These are phyloP conservation scores for Tringa solitaria DNA, from an alignment of 2,113 vertebrate species.

Conservation along the genomic window DNA sequence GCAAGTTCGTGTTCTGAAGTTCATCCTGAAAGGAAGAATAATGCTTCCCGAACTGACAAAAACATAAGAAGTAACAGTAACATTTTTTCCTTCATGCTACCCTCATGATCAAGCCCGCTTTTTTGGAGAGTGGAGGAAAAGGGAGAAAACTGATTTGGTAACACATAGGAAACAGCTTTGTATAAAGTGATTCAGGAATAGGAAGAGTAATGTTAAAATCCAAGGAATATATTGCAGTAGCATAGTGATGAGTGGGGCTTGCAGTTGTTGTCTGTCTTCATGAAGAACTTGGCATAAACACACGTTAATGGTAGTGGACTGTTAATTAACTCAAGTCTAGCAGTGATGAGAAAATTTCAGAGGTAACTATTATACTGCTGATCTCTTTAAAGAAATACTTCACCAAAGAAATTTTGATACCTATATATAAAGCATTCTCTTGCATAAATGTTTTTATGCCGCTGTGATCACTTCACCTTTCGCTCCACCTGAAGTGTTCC, in stretches of 20 bases:
- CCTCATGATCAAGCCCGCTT: not conserved
- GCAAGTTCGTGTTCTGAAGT: not conserved
- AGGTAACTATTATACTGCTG: not conserved
- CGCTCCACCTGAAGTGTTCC: not conserved
- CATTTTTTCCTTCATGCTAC: not conserved
- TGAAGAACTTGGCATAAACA: not conserved
- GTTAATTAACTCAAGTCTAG: not conserved
- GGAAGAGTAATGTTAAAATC: not conserved
- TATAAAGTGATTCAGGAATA: not conserved
- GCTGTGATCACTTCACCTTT: not conserved
- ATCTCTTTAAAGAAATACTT: not conserved
- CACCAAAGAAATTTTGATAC: not conserved
- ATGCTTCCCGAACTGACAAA: not conserved
- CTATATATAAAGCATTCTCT: not conserved
- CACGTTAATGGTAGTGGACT: not conserved
- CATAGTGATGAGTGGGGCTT: not conserved
- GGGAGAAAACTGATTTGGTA: not conserved
- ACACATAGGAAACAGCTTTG: not conserved
- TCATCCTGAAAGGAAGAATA: not conserved
- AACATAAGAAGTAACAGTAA: not conserved
- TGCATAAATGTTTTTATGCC: not conserved
- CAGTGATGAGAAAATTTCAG: not conserved
- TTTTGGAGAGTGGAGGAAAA: not conserved
- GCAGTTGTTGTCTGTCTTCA: not conserved
- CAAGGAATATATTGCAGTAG: accelerated